Evolutionary conservation across 2,113 vertebrate species (phyloP).

Genomic region (Mixornis gularis): DNA sequence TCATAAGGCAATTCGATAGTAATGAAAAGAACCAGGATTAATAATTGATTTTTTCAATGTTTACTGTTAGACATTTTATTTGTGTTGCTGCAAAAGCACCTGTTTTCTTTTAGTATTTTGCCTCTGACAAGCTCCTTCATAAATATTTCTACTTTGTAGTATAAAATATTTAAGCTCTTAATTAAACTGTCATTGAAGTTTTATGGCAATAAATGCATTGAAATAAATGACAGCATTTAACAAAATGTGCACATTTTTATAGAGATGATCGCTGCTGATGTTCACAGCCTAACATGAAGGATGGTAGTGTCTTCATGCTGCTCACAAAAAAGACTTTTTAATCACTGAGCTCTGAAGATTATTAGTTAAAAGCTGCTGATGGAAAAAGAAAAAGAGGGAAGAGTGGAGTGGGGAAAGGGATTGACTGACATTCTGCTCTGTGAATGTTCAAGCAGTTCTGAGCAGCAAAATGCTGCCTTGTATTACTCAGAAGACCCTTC

Average conservation of each 20-base stretch:
- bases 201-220: constrained; percentile 31
- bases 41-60: constrained; percentile 32
- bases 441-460: neutral
- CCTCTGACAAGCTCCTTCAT: constrained; percentile 16
- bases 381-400: neutral
- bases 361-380: neutral
- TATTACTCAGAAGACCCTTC: neutral
- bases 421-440: neutral
- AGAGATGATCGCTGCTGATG: neutral
- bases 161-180: constrained; percentile 62
- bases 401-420: neutral
- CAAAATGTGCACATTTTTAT: neutral
- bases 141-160: constrained; percentile 52
- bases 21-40: neutral
- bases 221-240: constrained; percentile 46
- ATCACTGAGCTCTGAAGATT: neutral
- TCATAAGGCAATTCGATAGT: neutral
- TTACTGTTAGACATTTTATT: constrained; percentile 23
- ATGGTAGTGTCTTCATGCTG: neutral
- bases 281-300: neutral
- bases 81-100: constrained; percentile 38
- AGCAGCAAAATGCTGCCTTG: neutral
- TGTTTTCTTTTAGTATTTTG: constrained; percentile 36
- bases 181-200: constrained; percentile 55
- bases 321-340: neutral